Percentiles rank a stretch among this genome's conserved stretches.
Conservation (phyloP, 2,888 invertebrate genomes). For the Prosopocoilus inquinatus region DNA sequence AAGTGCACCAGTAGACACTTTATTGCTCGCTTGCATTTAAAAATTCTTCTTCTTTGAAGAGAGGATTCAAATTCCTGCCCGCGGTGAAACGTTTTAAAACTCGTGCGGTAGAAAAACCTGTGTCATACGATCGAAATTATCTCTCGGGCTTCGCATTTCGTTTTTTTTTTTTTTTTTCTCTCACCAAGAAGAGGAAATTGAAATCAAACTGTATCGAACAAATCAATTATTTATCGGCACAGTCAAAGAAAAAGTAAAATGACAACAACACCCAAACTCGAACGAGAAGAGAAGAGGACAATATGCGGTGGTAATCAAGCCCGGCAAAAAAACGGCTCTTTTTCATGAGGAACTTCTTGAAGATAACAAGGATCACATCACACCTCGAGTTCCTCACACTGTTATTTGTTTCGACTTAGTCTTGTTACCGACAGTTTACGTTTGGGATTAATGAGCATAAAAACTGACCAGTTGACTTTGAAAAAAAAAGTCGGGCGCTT, state of each 20-base stretch:
- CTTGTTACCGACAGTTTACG: slow-evolving; percentile 31
- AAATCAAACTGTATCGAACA: slow-evolving; percentile 13
- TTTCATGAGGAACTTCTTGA: slow-evolving; percentile 8
- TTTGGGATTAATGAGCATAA: slow-evolving; percentile 23
- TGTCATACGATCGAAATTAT: neutral
- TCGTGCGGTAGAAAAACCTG: neutral
- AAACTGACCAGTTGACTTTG: slow-evolving; percentile 1
- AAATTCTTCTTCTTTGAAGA: slow-evolving; percentile 10
- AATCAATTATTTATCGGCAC: neutral
- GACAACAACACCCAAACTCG: neutral
- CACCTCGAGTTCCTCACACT: slow-evolving; percentile 38
- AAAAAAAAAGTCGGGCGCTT: too few species aligned
- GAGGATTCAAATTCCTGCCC: slow-evolving; percentile 6
- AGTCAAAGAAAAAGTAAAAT: neutral
- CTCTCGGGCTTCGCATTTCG: neutral
- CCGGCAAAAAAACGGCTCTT: neutral
- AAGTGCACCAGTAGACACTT: slow-evolving; percentile 8
- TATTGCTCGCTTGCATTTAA: slow-evolving; percentile 11
- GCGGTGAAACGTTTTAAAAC: neutral
- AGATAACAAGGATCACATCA: slow-evolving; percentile 32
- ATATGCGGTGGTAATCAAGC: slow-evolving; percentile 7
- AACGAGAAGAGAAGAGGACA: neutral
- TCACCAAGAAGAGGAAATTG: slow-evolving; percentile 15
- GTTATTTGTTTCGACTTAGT: slow-evolving; percentile 44
- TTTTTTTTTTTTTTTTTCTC: too few species aligned